These are phyloP conservation scores for Styela clava DNA, from an alignment of 23 tunicate species.

Conservation along the genomic window DNA sequence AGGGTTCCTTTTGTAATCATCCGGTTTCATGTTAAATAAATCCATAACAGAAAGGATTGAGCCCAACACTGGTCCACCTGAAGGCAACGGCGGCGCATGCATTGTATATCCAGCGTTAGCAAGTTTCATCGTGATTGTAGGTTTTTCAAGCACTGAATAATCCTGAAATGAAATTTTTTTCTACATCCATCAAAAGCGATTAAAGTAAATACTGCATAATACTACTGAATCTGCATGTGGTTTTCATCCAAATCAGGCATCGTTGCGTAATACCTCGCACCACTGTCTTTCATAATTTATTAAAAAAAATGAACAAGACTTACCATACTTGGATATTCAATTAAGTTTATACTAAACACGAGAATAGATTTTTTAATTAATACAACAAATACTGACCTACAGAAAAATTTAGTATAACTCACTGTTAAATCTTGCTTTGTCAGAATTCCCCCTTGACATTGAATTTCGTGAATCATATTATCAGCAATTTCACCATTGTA, in stretches of 20 bases:
- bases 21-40: conserved; percentile 24
- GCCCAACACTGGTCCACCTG: conserved; percentile 70
- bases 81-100: conserved; percentile 65
- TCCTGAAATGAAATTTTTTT: too few relatives aligned
- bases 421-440: conserved; percentile 20
- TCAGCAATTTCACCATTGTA: conserved; percentile 40
- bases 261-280: too few relatives aligned
- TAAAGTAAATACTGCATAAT: too few relatives aligned
- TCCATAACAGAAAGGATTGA: conserved; percentile 61
- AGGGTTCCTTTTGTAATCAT: conserved; percentile 8
- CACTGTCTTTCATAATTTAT: too few relatives aligned
- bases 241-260: too few relatives aligned
- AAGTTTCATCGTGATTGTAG: conserved; percentile 31
- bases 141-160: conserved; percentile 37
- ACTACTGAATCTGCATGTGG: too few relatives aligned
- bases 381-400: too few relatives aligned
- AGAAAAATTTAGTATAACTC: conserved; percentile 29
- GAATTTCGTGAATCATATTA: conserved; percentile 40
- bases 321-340: too few relatives aligned
- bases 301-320: too few relatives aligned
- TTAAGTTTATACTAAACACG: too few relatives aligned
- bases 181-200: too few relatives aligned
- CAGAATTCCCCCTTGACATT: conserved; percentile 7
- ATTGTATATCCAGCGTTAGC: conserved; percentile 17
- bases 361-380: too few relatives aligned